phyloP scores from a whole-genome alignment of 37 sponge, comb jelly and placozoan genomes.

The Sycon ciliatum region DNA sequence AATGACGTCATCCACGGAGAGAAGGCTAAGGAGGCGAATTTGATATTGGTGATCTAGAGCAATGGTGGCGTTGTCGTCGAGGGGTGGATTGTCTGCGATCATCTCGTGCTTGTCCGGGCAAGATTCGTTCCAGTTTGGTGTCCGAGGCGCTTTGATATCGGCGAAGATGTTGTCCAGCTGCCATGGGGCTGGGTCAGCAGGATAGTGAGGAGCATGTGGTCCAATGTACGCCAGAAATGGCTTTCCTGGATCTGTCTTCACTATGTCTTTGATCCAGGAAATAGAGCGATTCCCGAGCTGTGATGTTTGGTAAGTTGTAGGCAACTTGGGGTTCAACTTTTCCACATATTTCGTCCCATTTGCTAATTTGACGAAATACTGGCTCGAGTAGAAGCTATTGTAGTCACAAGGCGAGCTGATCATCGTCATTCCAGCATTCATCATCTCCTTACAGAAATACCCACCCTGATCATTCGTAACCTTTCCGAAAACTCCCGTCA shows the following conservation, averaged over 20 bases:
- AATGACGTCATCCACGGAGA: constrained; percentile 71
- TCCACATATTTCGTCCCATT: too few relatives aligned
- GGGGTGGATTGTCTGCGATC: too few relatives aligned
- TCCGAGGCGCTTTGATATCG: constrained; percentile 46
- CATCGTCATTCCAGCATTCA: constrained; percentile 35
- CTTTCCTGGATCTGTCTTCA: neutral
- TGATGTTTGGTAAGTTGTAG: too few relatives aligned
- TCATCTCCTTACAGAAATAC: constrained; percentile 2
- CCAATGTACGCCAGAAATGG: constrained; percentile 68
- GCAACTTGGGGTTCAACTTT: too few relatives aligned
- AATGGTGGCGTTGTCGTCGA: too few relatives aligned
- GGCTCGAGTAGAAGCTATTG: constrained; percentile 42
- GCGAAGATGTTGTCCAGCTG: constrained; percentile 32
- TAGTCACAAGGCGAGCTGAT: constrained; percentile 51
- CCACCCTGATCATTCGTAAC: constrained; percentile 46
- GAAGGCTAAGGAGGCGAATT: too few relatives aligned
- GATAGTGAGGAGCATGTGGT: constrained; percentile 70
- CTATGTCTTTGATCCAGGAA: too few relatives aligned
- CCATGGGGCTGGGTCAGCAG: constrained; percentile 74
- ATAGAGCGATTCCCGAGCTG: too few relatives aligned
- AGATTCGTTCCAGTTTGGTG: constrained; percentile 67
- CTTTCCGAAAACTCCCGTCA: constrained; percentile 64
- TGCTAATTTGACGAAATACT: constrained; percentile 17
- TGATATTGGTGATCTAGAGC: too few relatives aligned
- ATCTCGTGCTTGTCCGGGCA: too few relatives aligned